Base-by-base conservation (phyloP, 1,140 invertebrate species). In the Adoxophyes honmai region DNA sequence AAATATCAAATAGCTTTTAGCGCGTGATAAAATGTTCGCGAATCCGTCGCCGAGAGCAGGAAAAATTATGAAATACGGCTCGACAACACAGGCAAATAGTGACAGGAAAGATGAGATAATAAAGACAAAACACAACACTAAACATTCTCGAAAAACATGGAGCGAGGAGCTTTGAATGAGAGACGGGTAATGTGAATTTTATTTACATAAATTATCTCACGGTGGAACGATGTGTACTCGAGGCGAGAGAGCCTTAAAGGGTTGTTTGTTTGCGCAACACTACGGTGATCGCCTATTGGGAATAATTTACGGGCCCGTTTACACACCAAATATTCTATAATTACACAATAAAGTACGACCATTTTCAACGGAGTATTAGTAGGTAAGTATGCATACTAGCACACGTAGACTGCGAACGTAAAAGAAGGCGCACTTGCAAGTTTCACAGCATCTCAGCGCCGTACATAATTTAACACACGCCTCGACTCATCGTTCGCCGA, bases 201-300 rank as follows among this genome's bases (percentile, higher is more conserved):
- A 81, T 88, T 85, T 85, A 79, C 82, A 86, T 86, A 83, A 87
- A 86, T 88, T 85, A 85, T 83, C 71, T 76, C 60, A 62, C 64
- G 70, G 67, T 59, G 66, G 73, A 78, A 76, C 68, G 62, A 64
- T 67, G 70, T 78, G 66, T 75, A 60, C 64, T 67, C 52, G 57
- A 57, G 55, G 64, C 18, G 16, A 11, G 16, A 51, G 64, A 53
- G 63, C 71, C 68, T 75, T 69, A 59, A 53, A 55, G 56, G 61
- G 62, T 60, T 66, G 65, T 66, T 59, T 80, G 71, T 83, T 87
- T 82, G 74, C 66, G 65, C 67, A 73, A 85, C 73, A 71, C 70
- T 59, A 67, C 60, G 57, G 51, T 66, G 59, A 72, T 69, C 59
- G 64, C 54, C 74, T 64, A 63, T 75, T 53, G 67, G 68, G 75